Conservation (phyloP, 2,113 vertebrate genomes). For the Arothron firmamentum region DNA sequence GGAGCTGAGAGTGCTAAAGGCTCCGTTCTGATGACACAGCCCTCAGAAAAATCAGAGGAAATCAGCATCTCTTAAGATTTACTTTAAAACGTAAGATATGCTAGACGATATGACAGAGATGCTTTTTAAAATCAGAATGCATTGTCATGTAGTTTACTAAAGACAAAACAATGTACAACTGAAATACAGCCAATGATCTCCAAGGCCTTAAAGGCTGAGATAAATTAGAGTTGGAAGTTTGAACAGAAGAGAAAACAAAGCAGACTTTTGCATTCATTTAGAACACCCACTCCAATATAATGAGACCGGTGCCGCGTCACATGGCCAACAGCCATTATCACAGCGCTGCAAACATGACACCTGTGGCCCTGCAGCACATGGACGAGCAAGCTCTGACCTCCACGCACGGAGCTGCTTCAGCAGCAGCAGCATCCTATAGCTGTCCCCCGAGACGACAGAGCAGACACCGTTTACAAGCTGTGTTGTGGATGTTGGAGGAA, state of each 20-base stretch:
- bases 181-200: no score
- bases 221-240: no score
- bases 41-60: slow-evolving; percentile 32
- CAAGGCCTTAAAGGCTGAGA: no score
- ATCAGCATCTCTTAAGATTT: slow-evolving; percentile 7
- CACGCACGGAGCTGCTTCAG: slow-evolving; percentile 34
- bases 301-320: background rate
- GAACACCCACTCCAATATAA: background rate
- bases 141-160: no score
- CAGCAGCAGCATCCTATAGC: slow-evolving; percentile 46
- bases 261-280: background rate
- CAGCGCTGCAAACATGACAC: no score
- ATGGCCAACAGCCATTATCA: no score
- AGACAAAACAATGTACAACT: no score
- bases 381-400: slow-evolving; percentile 32
- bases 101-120: no score
- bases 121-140: no score
- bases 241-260: no score
- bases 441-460: slow-evolving; percentile 33
- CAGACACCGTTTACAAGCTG: slow-evolving; percentile 58
- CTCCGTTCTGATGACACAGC: slow-evolving; percentile 34
- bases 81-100: no score
- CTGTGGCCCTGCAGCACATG: no score
- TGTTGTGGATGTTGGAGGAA: slow-evolving; percentile 39
- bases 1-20: slow-evolving; percentile 33